Evolutionary conservation across 1,140 invertebrate genomes (phyloP).

Genomic region (Aphelenchoides avenae): DNA sequence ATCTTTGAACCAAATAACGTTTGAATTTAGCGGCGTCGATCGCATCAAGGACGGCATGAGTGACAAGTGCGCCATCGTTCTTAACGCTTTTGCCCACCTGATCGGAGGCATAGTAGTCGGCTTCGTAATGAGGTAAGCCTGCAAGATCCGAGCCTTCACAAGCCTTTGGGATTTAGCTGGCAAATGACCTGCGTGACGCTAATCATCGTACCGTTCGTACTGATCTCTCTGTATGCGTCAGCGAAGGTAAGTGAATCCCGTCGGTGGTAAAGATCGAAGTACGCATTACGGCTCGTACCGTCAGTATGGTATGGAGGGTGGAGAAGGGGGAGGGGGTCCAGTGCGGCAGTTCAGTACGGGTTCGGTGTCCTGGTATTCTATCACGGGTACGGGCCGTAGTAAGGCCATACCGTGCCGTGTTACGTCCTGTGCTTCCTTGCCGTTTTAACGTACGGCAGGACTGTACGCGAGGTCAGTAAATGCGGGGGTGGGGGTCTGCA

Average conservation of each 20-base stretch:
- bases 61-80: constrained; percentile 75
- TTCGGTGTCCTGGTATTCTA: background rate
- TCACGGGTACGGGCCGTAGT: no score
- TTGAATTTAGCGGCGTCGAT: constrained; percentile 71
- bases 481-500: constrained; percentile 32
- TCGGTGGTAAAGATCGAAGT: no score
- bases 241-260: background rate
- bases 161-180: constrained; percentile 21
- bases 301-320: no score
- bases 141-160: no score
- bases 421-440: no score
- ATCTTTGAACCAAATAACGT: no score
- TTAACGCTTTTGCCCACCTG: constrained; percentile 62
- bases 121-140: constrained; percentile 26
- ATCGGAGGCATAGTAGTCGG: constrained; percentile 35
- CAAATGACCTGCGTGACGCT: constrained; percentile 41
- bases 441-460: no score
- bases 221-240: constrained; percentile 25
- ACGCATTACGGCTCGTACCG: no score
- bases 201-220: constrained; percentile 39
- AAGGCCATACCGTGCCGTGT: no score
- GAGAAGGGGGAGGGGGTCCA: no score
- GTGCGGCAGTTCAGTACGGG: background rate
- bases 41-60: constrained; percentile 81
- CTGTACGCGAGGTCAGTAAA: no score